Evolutionary conservation across 2,888 invertebrate genomes (phyloP), one percentile per base, ranked within the genome.

Genomic region (Drosophila subquinaria): DNA sequence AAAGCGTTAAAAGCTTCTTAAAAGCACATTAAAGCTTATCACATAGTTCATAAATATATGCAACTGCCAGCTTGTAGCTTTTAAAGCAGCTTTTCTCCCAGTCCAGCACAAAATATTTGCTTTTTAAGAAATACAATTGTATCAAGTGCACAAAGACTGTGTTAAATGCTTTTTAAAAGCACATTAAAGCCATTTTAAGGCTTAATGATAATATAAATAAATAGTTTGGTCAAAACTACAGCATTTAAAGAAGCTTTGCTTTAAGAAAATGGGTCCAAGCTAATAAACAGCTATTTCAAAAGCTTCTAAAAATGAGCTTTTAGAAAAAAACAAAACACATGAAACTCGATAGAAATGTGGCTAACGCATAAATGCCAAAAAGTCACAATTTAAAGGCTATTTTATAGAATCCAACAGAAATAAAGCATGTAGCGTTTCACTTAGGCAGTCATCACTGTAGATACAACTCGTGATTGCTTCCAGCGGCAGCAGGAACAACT

Each of bases 361-460:
- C 27, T 30, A 30, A 8, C 1, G 6, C 8, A 30, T 1, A 30
- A 30, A 30, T 8, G 27, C 6, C 1, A 8, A 30, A 6, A 30
- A 8, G 30, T 30, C 1, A 30, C 27, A 27, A 27, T 30, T 30
- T 30, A 8, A 30, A 8, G 8, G 8, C 30, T 8, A 8, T 30
- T 30, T n/a, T n/a, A 4, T 4, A 38, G 5, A n/a, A n/a, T 5
- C 6, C 4, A 4, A 36, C 0, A 4, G 23, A 23, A 23, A 6
- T 27, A 27, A 11, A 15, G n/a, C 1, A 15, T 48, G 10, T n/a
- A 27, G 6, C 43, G 27, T 20, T 20, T 15, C 3, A 38, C n/a
- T 27, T 71, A 51, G 17, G 0, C 42, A 43, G 23, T 1, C 9
- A 20, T 8, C 15, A 67, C 74, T 72, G 71, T 73, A 52, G 23